phyloP scores from a whole-genome alignment of 2,113 vertebrate species.

The Pseudorectes ferrugineus region DNA sequence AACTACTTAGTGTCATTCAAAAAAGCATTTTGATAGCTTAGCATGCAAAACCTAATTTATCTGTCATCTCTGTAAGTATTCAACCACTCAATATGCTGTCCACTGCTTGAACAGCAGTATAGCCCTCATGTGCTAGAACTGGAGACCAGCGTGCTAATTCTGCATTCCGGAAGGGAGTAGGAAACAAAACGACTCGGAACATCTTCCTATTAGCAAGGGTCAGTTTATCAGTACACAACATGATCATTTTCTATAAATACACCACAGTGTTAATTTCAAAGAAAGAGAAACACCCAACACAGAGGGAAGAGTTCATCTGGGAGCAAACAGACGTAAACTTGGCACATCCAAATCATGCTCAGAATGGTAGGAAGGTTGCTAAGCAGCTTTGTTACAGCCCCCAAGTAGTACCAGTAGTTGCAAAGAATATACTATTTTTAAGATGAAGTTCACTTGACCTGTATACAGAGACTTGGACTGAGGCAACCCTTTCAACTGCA shows the following conservation, averaged over 20 bases:
- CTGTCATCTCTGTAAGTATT: background rate
- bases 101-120: background rate
- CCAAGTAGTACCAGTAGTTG: background rate
- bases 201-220: background rate
- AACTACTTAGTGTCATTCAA: background rate
- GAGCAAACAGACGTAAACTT: background rate
- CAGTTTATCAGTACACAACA: background rate
- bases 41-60: background rate
- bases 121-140: background rate
- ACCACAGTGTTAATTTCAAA: background rate
- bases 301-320: background rate
- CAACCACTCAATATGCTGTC: fast-evolving
- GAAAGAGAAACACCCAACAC: background rate
- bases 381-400: background rate
- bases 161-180: background rate
- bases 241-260: background rate
- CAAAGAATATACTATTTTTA: background rate
- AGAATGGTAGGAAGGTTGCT: background rate
- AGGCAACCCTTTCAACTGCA: background rate
- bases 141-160: background rate
- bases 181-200: background rate
- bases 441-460: background rate
- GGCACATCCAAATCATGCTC: background rate
- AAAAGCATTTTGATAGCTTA: background rate
- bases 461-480: background rate